phyloP scores from a whole-genome alignment of 37 sponge, comb jelly and placozoan genomes.

The Beroe forskalii region DNA sequence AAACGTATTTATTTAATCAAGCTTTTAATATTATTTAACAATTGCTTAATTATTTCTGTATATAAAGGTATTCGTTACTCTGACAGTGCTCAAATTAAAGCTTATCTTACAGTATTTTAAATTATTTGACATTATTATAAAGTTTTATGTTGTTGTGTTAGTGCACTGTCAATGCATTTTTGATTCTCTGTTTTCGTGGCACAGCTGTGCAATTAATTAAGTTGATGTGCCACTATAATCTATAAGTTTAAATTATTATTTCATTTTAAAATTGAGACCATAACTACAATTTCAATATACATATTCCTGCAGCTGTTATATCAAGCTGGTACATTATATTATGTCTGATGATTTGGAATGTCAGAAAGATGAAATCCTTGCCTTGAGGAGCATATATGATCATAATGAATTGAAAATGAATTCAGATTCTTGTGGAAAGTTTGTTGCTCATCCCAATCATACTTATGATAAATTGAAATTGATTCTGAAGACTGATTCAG shows the following conservation, averaged over 20 bases:
- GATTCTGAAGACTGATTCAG: neutral
- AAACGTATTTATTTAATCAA: neutral
- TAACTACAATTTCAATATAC: too few species aligned
- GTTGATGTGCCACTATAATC: too few species aligned
- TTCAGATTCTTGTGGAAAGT: neutral
- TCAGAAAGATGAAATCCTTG: constrained; percentile 55
- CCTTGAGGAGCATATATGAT: constrained; percentile 29
- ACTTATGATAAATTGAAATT: neutral
- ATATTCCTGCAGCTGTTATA: too few species aligned
- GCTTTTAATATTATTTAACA: neutral
- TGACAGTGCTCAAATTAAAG: too few species aligned
- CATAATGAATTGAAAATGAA: neutral
- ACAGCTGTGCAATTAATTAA: too few species aligned
- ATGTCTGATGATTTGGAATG: neutral
- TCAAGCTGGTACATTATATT: neutral
- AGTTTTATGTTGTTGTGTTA: too few species aligned
- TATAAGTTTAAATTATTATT: too few species aligned
- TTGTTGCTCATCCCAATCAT: neutral
- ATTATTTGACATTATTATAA: too few species aligned
- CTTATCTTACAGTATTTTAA: too few species aligned
- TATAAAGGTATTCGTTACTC: neutral
- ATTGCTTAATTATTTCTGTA: neutral
- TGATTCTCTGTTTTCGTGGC: too few species aligned
- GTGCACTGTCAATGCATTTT: too few species aligned
- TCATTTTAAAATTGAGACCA: too few species aligned